Conservation (phyloP, 2,888 invertebrate species). For the Polymixis flavicincta region DNA sequence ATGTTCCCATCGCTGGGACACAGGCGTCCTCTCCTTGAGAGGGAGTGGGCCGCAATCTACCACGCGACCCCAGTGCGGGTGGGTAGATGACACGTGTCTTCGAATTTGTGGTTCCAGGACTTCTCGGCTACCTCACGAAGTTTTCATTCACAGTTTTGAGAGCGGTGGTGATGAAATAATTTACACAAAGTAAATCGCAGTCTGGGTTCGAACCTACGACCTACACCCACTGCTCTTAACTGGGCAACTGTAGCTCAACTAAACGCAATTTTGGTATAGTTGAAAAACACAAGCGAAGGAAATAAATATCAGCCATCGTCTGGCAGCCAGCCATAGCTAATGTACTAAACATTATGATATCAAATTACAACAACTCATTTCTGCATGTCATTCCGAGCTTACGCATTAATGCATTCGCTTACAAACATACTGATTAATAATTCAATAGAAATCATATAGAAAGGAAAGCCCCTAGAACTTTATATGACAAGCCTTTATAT, state of each 20-base stretch:
- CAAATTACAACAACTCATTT: conserved; percentile 28
- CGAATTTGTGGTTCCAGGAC: too few relatives aligned
- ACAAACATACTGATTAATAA: neutral
- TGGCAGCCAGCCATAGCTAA: conserved; percentile 32
- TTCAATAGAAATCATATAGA: neutral
- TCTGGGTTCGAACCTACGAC: too few relatives aligned
- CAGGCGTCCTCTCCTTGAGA: too few relatives aligned
- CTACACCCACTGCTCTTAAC: neutral
- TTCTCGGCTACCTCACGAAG: too few relatives aligned
- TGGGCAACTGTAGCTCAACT: neutral
- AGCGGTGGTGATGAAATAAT: too few relatives aligned
- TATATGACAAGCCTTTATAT: neutral
- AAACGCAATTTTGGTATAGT: too few relatives aligned
- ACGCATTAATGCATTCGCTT: neutral
- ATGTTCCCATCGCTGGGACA: too few relatives aligned
- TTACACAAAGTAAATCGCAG: too few relatives aligned
- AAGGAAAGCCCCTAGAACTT: neutral
- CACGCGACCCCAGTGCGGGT: too few relatives aligned
- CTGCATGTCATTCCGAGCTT: conserved; percentile 13
- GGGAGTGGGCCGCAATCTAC: too few relatives aligned
- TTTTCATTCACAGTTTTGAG: too few relatives aligned
- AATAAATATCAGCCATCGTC: neutral
- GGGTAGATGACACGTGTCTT: too few relatives aligned
- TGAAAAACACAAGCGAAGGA: neutral
- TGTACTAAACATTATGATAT: conserved; percentile 25